Evolutionary conservation across 30 jellyfish, hydroid and myxozoan genomes (phyloP), one percentile per base, ranked within the genome.

Genomic region (Turritopsis rubra): DNA sequence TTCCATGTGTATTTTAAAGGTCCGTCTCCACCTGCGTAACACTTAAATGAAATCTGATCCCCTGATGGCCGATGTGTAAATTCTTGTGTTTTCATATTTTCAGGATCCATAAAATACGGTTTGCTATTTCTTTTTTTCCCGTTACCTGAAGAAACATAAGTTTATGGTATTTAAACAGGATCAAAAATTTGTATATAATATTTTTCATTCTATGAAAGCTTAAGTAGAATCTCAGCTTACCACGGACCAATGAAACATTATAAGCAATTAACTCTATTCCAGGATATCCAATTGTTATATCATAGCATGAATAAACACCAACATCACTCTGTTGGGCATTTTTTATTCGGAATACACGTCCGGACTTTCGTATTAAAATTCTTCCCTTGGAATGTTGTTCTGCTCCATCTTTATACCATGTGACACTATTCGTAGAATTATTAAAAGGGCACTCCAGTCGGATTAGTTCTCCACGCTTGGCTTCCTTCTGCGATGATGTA

Each of bases 1-100:
- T 79, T 65, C 99, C 99, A 93, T 27, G 30, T 81, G 81, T 93
- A 93, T 8, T 66, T 60, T 20, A 93, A 81, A n/a, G 99, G 99
- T 73, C 23, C 21, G 20, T 54, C 30, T 26, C 97, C 97, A 16
- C 41, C 77, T 3, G 96, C 96, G 8, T 71, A 25, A 73, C 97
- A 91, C 16, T 79, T 52, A 52, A 91, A 81, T 52, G 85, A 87
- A 19, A 80, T 83, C 52, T 81, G 81, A 70, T 75, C 87, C 31
- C 97, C 93, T 73, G 90, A 86, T 26, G 88, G 77, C 52, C 22
- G 60, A 25, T 85, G 79, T 1, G 91, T 80, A 28, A 41, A 30
- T 68, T 1, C 30, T n/a, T 68, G 28, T 8, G 30, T 23, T 68
- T 68, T 27, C 77, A 68, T 68, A 23, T 68, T 68, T 8, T 7